Evolutionary conservation across 2,113 vertebrate species (phyloP).

Genomic region (Vidua chalybeata): DNA sequence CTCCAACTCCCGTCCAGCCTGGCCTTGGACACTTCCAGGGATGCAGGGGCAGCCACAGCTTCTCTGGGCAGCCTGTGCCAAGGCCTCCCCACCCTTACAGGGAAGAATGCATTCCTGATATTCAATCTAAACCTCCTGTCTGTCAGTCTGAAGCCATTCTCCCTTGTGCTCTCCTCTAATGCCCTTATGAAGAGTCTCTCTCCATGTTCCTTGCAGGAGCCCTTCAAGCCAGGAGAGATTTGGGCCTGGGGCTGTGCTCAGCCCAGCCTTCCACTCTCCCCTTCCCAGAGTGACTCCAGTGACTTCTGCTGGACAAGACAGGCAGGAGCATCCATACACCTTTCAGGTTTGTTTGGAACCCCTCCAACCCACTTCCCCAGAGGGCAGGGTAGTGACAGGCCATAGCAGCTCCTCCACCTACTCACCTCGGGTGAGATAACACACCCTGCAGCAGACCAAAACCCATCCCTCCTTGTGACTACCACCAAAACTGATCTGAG

Average conservation of each 20-base stretch:
- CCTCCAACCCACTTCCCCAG: not conserved
- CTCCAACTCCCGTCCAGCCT: accelerated
- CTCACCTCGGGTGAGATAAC: not conserved
- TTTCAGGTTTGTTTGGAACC: not conserved
- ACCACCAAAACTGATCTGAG: not conserved
- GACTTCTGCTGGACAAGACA: not conserved
- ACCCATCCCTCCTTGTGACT: not conserved
- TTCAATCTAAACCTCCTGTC: not conserved
- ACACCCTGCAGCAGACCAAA: not conserved
- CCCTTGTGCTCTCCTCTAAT: not conserved
- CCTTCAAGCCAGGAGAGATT: not conserved
- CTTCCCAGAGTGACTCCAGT: not conserved
- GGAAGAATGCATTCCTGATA: not conserved
- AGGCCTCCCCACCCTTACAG: accelerated
- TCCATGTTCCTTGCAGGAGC: not conserved
- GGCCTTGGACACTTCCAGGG: not conserved
- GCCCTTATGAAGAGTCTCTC: not conserved
- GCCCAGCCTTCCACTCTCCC: not conserved
- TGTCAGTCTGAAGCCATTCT: not conserved
- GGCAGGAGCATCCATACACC: not conserved
- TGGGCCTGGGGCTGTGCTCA: not conserved
- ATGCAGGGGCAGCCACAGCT: not conserved
- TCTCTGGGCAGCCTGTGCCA: not conserved
- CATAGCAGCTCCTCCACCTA: not conserved
- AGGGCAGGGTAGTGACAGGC: not conserved